Percentiles rank a stretch among this genome's conserved stretches.
phyloP scores from a whole-genome alignment of 2,113 vertebrate species.

The Apeltes quadracus region DNA sequence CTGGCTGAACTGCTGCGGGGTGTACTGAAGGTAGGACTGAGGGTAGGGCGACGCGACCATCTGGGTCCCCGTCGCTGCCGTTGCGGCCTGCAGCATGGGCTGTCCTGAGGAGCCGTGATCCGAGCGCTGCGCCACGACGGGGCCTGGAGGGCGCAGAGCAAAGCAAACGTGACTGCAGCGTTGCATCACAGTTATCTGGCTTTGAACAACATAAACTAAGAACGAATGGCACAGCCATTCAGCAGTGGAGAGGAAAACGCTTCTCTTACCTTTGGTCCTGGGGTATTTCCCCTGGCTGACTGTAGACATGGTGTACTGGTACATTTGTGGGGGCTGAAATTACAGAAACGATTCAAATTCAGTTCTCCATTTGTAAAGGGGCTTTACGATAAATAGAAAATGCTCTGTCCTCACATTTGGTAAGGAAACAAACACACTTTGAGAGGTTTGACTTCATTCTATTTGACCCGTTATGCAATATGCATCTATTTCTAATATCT shows the following conservation, averaged over 20 bases:
- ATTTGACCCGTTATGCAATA: background rate
- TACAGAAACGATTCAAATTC: conserved; percentile 1
- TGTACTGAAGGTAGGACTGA: conserved; percentile 90
- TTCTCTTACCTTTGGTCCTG: conserved; percentile 84
- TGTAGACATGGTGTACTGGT: conserved; percentile 87
- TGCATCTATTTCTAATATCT: background rate
- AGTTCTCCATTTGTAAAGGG: too few species aligned
- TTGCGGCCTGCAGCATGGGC: conserved; percentile 87
- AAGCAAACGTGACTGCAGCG: background rate
- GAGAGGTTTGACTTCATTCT: background rate
- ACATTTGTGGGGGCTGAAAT: conserved; percentile 87
- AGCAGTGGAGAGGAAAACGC: background rate
- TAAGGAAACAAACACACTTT: background rate
- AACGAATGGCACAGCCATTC: background rate
- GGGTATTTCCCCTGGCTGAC: conserved; percentile 89
- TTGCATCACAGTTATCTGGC: background rate
- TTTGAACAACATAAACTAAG: background rate
- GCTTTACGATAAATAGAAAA: too few species aligned
- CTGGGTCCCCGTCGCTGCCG: conserved; percentile 86
- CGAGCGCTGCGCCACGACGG: conserved; percentile 83
- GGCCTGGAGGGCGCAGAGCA: conserved; percentile 70
- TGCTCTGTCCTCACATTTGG: background rate
- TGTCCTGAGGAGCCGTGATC: conserved; percentile 87
- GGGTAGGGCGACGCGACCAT: conserved; percentile 89
- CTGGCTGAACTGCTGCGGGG: conserved; percentile 88